Evolutionary conservation across 2,888 invertebrate genomes (phyloP), one percentile per base, ranked within the genome.

Genomic region (Chrysopilus asiliformis): DNA sequence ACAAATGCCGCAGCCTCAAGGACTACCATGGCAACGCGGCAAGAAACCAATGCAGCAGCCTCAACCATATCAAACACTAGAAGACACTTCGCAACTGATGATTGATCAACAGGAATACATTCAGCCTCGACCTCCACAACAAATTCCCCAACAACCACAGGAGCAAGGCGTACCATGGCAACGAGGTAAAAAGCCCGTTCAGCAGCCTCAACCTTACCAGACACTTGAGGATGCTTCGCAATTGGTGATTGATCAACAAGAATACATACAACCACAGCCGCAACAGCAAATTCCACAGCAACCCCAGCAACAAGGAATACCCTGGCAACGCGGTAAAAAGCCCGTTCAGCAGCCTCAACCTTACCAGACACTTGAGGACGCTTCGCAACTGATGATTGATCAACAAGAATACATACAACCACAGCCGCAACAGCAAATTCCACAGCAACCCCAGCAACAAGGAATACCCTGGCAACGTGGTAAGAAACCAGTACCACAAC

Each of bases 161-260:
- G 48, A 64, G 3, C 57, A 58, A 41, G 65, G 67, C 0, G 51
- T 65, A 2, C 53, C 56, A 51, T 65, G 51, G 64, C 60, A 50
- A 36, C 56, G 48, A 36, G 60, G 51, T 25, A 60, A 49, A 44
- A 57, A 54, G 4, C n/a, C n/a, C n/a, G n/a, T n/a, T n/a, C n/a
- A n/a, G n/a, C n/a, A 53, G n/a, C 55, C 57, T 38, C 22, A 22
- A 22, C 9, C 6, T 8, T 8, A n/a, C n/a, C 53, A 56, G 34
- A 39, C 55, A 1, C 17, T 45, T 14, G 55, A 56, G 36, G 53
- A 53, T 22, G 35, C 43, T 22, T 38, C 47, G 2, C 31, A 34
- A 22, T n/a, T n/a, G n/a, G n/a, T n/a, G n/a, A n/a, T n/a, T n/a
- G n/a, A n/a, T n/a, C n/a, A n/a, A n/a, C n/a, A n/a, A n/a, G n/a